These are phyloP conservation scores for Patagioenas fasciata DNA, from an alignment of 2,113 vertebrate species.

Conservation along the genomic window DNA sequence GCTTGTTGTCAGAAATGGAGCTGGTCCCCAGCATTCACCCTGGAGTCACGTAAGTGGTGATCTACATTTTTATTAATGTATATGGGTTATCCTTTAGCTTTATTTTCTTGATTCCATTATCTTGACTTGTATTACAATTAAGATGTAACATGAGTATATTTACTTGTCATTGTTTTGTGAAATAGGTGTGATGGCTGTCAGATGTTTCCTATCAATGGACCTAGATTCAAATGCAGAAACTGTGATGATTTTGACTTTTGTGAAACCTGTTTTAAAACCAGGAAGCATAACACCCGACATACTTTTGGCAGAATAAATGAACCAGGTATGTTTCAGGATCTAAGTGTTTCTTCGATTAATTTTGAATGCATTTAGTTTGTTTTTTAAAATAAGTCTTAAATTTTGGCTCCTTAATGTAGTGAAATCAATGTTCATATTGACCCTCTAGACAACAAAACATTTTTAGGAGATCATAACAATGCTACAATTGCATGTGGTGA, in stretches of 20 bases:
- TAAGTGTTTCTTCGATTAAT: not conserved
- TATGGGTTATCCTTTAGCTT: not conserved
- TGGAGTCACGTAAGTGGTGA: constrained; percentile 87
- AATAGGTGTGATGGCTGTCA: constrained; percentile 96
- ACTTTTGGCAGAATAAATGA: constrained; percentile 97
- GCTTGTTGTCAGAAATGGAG: constrained; percentile 96
- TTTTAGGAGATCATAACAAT: not conserved
- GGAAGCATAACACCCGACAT: constrained; percentile 91
- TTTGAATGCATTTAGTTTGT: not conserved
- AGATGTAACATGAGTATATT: not conserved
- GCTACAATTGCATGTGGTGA: not conserved
- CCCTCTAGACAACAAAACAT: not conserved
- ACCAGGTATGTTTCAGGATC: constrained; percentile 78
- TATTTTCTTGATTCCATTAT: not conserved
- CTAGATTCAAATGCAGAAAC: constrained; percentile 95
- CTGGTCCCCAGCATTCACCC: constrained; percentile 95
- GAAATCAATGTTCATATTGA: not conserved
- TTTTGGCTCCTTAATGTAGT: not conserved
- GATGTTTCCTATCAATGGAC: constrained; percentile 97
- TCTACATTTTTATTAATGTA: not conserved
- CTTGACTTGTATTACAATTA: not conserved
- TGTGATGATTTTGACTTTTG: constrained; percentile 99
- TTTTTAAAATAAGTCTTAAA: not conserved
- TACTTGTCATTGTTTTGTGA: not conserved
- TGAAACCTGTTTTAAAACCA: constrained; percentile 95